phyloP scores from a whole-genome alignment of 2,797 vertebrate genomes.

The Sebastes diploproa region DNA sequence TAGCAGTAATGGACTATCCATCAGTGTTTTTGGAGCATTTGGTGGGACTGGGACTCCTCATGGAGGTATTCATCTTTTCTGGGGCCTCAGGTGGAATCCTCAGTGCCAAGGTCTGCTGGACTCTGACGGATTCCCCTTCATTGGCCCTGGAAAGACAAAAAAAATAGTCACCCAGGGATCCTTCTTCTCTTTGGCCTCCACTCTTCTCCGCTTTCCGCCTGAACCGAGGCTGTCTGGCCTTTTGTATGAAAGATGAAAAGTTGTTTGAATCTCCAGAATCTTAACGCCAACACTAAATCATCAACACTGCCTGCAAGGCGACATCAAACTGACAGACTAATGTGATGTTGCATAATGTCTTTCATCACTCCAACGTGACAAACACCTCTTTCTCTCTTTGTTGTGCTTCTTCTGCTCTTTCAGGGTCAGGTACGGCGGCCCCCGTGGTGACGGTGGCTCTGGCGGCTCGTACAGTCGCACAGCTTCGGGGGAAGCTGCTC shows the following conservation, averaged over 20 bases:
- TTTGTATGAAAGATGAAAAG: too few relatives aligned
- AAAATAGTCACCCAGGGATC: too few relatives aligned
- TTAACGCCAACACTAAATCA: neutral
- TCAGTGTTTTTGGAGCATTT: neutral
- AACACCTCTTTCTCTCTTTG: neutral
- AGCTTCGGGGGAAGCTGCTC: conserved; percentile 90
- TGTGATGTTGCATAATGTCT: too few relatives aligned
- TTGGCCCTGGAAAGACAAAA: neutral
- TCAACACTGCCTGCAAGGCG: neutral
- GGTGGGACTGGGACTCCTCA: neutral
- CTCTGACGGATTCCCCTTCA: neutral
- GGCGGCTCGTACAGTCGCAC: conserved; percentile 90
- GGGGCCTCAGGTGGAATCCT: neutral
- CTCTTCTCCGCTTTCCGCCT: too few relatives aligned
- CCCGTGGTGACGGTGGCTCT: conserved; percentile 88
- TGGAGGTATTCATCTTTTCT: neutral
- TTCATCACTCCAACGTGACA: neutral
- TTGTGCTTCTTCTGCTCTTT: neutral
- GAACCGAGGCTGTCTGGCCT: too few relatives aligned
- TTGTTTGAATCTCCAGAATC: too few relatives aligned
- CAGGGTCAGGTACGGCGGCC: conserved; percentile 94
- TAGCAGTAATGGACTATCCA: too few relatives aligned
- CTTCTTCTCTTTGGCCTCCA: too few relatives aligned
- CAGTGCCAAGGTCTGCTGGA: neutral
- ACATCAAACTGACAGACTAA: neutral